phyloP scores from a whole-genome alignment of 2,888 invertebrate species.

The Nephrotoma appendiculata region DNA sequence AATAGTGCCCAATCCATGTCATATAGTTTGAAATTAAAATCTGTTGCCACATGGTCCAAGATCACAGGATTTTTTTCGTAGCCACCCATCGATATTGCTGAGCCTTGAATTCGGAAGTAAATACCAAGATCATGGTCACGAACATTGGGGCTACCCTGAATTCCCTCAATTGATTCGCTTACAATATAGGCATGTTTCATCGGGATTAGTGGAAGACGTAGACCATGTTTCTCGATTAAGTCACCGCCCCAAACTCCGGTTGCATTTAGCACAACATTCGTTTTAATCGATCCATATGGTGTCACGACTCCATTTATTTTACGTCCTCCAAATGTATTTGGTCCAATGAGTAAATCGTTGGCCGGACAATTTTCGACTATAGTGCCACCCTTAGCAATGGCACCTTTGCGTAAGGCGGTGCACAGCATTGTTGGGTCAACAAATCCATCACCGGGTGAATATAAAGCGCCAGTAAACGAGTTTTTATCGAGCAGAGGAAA shows the following conservation, averaged over 20 bases:
- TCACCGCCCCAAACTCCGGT: constrained; percentile 68
- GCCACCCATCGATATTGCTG: constrained; percentile 70
- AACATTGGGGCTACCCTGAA: constrained; percentile 63
- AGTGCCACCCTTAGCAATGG: constrained; percentile 53
- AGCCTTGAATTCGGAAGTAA: constrained; percentile 73
- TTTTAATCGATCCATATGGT: constrained; percentile 51
- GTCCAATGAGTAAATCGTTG: constrained; percentile 50
- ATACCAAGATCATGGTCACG: constrained; percentile 73
- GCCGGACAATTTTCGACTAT: constrained; percentile 64
- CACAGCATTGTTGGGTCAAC: constrained; percentile 76
- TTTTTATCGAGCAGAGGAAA: constrained; percentile 65
- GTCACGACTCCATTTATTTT: constrained; percentile 67
- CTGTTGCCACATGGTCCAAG: constrained; percentile 58
- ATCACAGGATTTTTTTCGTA: constrained; percentile 77
- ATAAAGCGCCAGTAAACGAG: constrained; percentile 63
- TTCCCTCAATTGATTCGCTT: constrained; percentile 60
- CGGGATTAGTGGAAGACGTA: constrained; percentile 58
- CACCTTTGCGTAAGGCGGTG: constrained; percentile 55
- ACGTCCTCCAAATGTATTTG: constrained; percentile 42
- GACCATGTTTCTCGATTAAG: constrained; percentile 33
- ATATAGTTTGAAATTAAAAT: constrained; percentile 71
- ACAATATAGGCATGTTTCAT: constrained; percentile 85
- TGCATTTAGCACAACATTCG: constrained; percentile 59
- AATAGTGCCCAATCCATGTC: constrained; percentile 81
- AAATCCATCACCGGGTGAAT: constrained; percentile 63